Evolutionary conservation across 2,888 invertebrate species (phyloP).

Genomic region (Ophion slaviceki): DNA sequence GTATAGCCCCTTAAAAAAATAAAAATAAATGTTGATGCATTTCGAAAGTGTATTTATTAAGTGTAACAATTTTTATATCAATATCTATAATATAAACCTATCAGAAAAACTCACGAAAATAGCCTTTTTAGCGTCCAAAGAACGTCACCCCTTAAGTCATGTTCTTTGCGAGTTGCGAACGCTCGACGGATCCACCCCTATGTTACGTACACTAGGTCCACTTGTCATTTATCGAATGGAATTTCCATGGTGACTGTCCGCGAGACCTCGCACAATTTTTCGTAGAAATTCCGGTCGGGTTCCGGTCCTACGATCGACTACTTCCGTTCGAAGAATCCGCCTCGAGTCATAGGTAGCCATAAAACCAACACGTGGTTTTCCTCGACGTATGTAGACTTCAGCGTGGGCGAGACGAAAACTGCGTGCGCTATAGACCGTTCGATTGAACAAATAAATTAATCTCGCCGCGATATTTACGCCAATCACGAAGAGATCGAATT

Average conservation of each 20-base stretch:
- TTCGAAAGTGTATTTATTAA: no score
- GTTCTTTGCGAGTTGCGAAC: no score
- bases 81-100: no score
- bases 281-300: not conserved
- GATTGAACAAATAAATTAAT: not conserved
- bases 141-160: no score
- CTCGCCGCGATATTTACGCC: not conserved
- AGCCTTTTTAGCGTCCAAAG: no score
- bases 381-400: conserved; percentile 25
- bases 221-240: not conserved
- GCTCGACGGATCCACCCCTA: no score
- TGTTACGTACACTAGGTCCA: no score
- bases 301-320: not conserved
- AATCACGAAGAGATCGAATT: not conserved
- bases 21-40: no score
- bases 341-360: conserved; percentile 18
- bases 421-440: conserved; percentile 28
- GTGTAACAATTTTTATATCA: no score
- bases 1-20: no score
- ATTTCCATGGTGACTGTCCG: not conserved
- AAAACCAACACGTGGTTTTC: conserved; percentile 6
- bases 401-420: conserved; percentile 44
- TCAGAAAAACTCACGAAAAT: no score
- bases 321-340: conserved; percentile 58
- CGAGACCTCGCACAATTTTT: conserved; percentile 6